Evolutionary conservation across 23 tunicate genomes (phyloP).

Genomic region (Botrylloides violaceus): DNA sequence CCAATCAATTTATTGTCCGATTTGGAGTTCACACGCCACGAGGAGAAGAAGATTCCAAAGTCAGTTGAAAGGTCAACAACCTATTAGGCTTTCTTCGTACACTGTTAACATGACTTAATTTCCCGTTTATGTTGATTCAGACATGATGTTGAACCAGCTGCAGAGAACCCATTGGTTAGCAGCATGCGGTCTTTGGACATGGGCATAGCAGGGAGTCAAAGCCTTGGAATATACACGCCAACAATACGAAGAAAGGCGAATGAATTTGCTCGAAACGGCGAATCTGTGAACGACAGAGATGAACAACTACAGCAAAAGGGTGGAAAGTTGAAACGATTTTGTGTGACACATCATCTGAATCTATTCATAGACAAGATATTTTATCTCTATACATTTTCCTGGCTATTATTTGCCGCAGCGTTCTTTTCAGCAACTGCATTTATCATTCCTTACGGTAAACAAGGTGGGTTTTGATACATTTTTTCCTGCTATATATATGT

Average conservation of each 20-base stretch:
- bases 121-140: no score
- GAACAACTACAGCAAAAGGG: background rate
- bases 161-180: background rate
- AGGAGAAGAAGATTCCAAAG: slow-evolving; percentile 8
- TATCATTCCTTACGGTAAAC: slow-evolving; percentile 33
- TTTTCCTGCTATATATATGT: no score
- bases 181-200: background rate
- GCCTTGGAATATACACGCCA: slow-evolving; percentile 19
- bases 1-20: slow-evolving; percentile 17
- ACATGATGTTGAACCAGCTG: background rate
- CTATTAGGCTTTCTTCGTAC: no score
- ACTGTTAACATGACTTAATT: no score
- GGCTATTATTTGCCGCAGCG: slow-evolving; percentile 28
- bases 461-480: slow-evolving; percentile 3
- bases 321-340: slow-evolving; percentile 4
- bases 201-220: slow-evolving; percentile 22
- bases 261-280: no score
- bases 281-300: background rate
- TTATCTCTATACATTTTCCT: slow-evolving; percentile 25
- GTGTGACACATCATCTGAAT: slow-evolving; percentile 3
- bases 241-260: background rate
- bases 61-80: no score
- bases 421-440: slow-evolving; percentile 34
- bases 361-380: slow-evolving; percentile 13
- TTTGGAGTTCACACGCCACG: background rate